Base-by-base conservation (phyloP, 1,140 invertebrate genomes). In the Tetraneura akinire region DNA sequence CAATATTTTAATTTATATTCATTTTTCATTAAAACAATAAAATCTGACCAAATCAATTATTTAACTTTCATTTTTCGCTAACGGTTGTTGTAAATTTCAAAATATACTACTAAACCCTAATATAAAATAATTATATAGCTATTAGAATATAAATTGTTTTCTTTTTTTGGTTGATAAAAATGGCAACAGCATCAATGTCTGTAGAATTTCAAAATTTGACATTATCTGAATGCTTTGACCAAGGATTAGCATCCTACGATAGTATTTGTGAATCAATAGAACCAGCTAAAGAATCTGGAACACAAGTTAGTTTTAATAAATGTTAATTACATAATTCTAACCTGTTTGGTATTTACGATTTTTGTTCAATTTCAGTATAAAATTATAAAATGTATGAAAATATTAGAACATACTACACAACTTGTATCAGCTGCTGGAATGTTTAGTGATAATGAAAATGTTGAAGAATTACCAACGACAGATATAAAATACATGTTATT, bases 361-460 rank as follows among this genome's bases (percentile, higher is more conserved):
- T 45, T 81, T 21, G 21, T 83, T 71, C 82, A 81, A 68, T 86
- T 86, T 66, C 84, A 93, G 92, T 85, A 86, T 53, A 89, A 89
- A 82, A 87, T 95, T 0, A 92, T 89, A 85, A 88, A 88, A 82
- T 87, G 89, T 10, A 94, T 95, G 86, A 85, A 87, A 26, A 88
- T 90, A 49, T 90, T 96, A 80, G 94, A 96, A 87, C 88, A 93
- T 83, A 87, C 90, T 2, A 96, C 94, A 21, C 89, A 88, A 82
- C 85, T 94, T 70, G 93, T 96, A 0, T 95, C 93, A 9, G 81
- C 91, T 53, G 87, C 92, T 0, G 91, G 89, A 62, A 89, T 98
- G 85, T 98, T 97, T 83, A 96, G 94, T 85, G 85, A 85, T 45
- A 98, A 98, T 87, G 96, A 98, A 88, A 88, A 87, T 32, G 88